Percentiles rank a stretch among this genome's conserved stretches.
phyloP scores from a whole-genome alignment of 2,113 vertebrate species.

The Conger conger region DNA sequence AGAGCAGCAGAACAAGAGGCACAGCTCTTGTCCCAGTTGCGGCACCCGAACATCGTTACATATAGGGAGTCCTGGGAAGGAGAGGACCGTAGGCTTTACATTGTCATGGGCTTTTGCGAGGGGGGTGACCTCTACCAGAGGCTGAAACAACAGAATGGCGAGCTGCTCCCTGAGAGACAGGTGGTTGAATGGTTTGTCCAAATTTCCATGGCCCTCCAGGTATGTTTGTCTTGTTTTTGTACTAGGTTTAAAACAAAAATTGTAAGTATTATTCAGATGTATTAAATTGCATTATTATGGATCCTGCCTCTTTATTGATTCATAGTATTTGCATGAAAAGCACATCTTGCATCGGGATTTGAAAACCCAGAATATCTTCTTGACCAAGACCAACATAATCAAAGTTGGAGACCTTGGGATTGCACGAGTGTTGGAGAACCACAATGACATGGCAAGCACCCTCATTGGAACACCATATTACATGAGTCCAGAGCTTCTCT shows the following conservation, averaged over 20 bases:
- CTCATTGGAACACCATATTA: conserved; percentile 97
- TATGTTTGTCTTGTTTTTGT: conserved; percentile 44
- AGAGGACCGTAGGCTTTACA: conserved; percentile 85
- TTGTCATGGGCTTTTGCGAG: conserved; percentile 97
- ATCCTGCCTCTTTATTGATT: conserved; percentile 31
- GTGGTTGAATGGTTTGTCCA: conserved; percentile 99
- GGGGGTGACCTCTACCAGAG: conserved; percentile 94
- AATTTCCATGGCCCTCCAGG: conserved; percentile 97
- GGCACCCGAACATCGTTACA: conserved; percentile 96
- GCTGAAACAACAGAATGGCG: conserved; percentile 90
- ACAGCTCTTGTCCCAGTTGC: conserved; percentile 85
- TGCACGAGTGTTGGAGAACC: conserved; percentile 88
- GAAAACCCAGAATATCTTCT: conserved; percentile 97
- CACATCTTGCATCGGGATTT: conserved; percentile 94
- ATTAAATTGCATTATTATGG: background rate
- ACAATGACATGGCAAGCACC: conserved; percentile 95
- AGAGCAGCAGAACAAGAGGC: conserved; percentile 92
- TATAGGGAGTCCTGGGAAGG: conserved; percentile 97
- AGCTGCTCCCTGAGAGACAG: conserved; percentile 84
- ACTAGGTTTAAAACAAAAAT: background rate
- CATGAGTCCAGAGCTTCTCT: conserved; percentile 97
- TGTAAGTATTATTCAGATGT: background rate
- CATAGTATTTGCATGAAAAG: conserved; percentile 93
- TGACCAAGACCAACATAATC: conserved; percentile 93
- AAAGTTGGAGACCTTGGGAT: conserved; percentile 98